Conservation (phyloP, 2,888 invertebrate genomes). For the Tetragonula carbonaria region DNA sequence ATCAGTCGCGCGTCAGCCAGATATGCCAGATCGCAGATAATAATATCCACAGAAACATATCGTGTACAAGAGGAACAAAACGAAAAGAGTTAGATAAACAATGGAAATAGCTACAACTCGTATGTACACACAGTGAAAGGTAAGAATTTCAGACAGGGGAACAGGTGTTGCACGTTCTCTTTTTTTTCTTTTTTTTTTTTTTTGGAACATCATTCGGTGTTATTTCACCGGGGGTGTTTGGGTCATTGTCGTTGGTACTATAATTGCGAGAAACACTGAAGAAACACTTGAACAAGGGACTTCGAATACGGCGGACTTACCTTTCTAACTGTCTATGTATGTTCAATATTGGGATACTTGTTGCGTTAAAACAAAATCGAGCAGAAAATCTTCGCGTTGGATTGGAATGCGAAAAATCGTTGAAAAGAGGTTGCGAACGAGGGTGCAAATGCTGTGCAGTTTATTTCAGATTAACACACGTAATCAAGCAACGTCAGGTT, state of each 20-base stretch:
- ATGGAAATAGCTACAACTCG: constrained; percentile 18
- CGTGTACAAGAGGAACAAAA: constrained; percentile 25
- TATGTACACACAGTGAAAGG: constrained; percentile 16
- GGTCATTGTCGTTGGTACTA: neutral
- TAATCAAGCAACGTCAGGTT: constrained; percentile 49
- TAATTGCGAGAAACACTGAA: constrained; percentile 24
- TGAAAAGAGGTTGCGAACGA: constrained; percentile 32
- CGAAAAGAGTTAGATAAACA: constrained; percentile 25
- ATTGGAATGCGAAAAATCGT: constrained; percentile 4
- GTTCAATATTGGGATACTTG: neutral
- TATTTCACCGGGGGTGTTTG: neutral
- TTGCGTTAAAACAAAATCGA: constrained; percentile 21
- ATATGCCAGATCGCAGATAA: too few relatives aligned
- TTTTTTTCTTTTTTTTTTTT: too few relatives aligned
- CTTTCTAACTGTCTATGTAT: constrained; percentile 40
- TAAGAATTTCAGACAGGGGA: neutral
- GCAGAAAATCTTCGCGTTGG: constrained; percentile 8
- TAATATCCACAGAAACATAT: constrained; percentile 27
- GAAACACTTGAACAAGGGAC: constrained; percentile 64
- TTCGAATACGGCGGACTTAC: constrained; percentile 79
- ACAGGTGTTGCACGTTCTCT: neutral
- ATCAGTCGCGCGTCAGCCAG: neutral
- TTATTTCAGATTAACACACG: constrained; percentile 31
- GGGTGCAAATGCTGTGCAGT: constrained; percentile 49
- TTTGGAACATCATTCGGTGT: neutral